A percentile compares a stretch with the other conserved stretches of the same genome.
Evolutionary conservation across 1,140 invertebrate species (phyloP).

Genomic region (Ceratosolen fusciceps): DNA sequence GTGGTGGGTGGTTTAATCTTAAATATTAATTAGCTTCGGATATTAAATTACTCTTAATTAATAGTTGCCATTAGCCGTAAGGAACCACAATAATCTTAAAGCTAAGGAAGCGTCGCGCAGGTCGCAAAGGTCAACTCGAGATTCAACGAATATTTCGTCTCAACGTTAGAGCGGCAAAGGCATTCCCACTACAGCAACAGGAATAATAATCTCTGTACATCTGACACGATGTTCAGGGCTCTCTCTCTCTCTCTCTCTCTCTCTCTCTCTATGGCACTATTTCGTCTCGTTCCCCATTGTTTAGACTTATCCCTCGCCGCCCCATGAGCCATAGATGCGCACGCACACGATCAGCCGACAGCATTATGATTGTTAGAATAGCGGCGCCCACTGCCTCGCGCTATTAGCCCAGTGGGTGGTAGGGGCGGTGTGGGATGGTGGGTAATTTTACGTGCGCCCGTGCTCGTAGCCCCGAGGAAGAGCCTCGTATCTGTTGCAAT

Average conservation of each 20-base stretch:
- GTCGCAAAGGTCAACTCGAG: background rate
- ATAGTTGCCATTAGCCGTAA: background rate
- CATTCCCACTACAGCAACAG: background rate
- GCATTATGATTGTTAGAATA: slow-evolving; percentile 28
- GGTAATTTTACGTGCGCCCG: slow-evolving; percentile 28
- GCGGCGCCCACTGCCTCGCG: slow-evolving; percentile 4
- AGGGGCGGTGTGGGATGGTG: no score
- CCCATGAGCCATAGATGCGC: no score
- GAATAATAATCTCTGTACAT: slow-evolving; percentile 22
- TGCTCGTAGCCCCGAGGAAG: background rate
- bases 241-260: no score
- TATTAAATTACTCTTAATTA: background rate
- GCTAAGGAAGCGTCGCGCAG: background rate
- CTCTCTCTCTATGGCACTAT: no score
- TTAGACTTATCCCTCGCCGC: slow-evolving; percentile 17
- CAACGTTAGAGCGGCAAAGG: background rate
- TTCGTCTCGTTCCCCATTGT: slow-evolving; percentile 42
- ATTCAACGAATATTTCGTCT: slow-evolving; percentile 19
- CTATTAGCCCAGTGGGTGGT: slow-evolving; percentile 29
- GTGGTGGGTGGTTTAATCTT: no score
- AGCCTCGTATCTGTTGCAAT: slow-evolving; percentile 36
- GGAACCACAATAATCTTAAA: background rate
- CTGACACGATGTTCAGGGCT: background rate
- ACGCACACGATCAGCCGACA: background rate
- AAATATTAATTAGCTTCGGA: no score